Base-by-base conservation (phyloP, 2,888 invertebrate genomes). In the Amiota mariae region DNA sequence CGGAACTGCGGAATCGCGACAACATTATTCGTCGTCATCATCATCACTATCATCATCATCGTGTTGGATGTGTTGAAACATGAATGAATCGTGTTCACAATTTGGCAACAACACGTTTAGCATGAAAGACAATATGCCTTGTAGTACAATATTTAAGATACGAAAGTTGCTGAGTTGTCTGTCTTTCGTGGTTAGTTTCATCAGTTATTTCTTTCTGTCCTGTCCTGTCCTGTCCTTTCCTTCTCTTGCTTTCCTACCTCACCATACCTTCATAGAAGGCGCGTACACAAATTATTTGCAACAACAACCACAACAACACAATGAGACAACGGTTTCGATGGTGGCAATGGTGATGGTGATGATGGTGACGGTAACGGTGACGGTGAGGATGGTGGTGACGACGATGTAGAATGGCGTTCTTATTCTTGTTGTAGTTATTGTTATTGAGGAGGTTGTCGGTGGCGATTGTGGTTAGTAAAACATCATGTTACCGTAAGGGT, bases 31-130 rank as follows among this genome's bases (percentile, higher is more conserved):
- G 13, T 4, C 4, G 3, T n/a, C 54, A 51, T 51, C n/a, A 12
- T 6, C 54, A 51, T 51, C 54, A 12, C 12, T 74, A 80, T 78
- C 79, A 75, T 78, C 73, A 76, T 70, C 73, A 73, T 71, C 70
- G 71, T 78, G 84, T 85, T 80, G 80, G 82, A 82, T 82, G 82
- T 84, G 82, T 84, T 81, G 83, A 87, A 87, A 87, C 88, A 88
- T 88, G 87, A 88, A 88, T 88, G 87, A 88, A 88, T 87, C 85
- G 83, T 85, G 85, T 82, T 85, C 85, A 85, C 87, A 86, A 87
- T 87, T 87, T 87, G 87, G 86, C 85, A 83, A 83, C 85, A 83
- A 84, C 83, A 83, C 83, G 85, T 85, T 83, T 83, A 83, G 81
- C 85, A 82, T 78, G 82, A 83, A 85, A 47, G 48, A 13, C 48